A percentile compares a stretch with the other conserved stretches of the same genome.
phyloP scores from a whole-genome alignment of 2,888 invertebrate species.

The Cenopis cana region DNA sequence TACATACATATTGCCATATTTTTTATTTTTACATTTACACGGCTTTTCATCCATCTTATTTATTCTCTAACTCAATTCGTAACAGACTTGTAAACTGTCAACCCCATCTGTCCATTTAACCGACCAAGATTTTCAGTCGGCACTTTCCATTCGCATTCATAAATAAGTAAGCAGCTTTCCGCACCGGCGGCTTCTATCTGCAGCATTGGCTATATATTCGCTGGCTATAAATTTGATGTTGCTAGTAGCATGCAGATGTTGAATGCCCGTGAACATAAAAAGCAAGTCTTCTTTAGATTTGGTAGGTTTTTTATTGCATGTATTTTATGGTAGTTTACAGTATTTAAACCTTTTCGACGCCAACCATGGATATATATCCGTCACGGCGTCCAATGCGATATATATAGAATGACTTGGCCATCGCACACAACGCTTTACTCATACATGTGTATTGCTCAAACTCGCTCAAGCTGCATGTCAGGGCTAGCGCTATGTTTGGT shows the following conservation, averaged over 20 bases:
- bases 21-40: no score
- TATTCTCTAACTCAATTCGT: neutral
- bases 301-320: neutral
- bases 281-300: neutral
- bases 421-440: no score
- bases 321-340: neutral
- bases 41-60: neutral
- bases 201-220: slow-evolving; percentile 16
- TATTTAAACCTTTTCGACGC: no score
- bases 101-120: slow-evolving; percentile 26
- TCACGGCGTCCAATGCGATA: no score
- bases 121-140: slow-evolving; percentile 11
- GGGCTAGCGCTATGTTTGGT: no score
- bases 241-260: neutral
- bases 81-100: slow-evolving; percentile 25
- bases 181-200: slow-evolving; percentile 14
- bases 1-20: no score
- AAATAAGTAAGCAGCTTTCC: slow-evolving; percentile 31
- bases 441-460: no score
- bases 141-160: slow-evolving; percentile 42
- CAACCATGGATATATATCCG: no score
- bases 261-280: neutral
- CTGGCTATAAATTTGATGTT: slow-evolving; percentile 15
- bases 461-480: no score
- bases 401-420: no score